These are phyloP conservation scores for Diogma glabrata DNA, from an alignment of 2,888 invertebrate species.

Conservation along the genomic window DNA sequence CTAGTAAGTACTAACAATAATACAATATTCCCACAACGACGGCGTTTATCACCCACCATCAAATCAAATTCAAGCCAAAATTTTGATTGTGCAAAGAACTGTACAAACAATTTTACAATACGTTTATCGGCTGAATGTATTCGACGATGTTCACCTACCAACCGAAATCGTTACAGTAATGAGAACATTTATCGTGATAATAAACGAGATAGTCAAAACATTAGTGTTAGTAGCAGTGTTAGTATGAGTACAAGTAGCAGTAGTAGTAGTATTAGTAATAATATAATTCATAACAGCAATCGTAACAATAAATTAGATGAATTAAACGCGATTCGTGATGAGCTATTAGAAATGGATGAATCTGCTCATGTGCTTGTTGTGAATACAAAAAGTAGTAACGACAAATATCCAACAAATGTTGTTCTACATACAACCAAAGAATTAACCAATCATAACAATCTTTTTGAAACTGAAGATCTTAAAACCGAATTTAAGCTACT, in stretches of 20 bases:
- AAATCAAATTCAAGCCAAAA: too few relatives aligned
- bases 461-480: conserved; percentile 4
- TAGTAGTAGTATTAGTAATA: not conserved
- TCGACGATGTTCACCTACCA: conserved; percentile 26
- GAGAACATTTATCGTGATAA: conserved; percentile 3
- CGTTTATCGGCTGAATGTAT: conserved; percentile 32
- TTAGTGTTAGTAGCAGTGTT: conserved; percentile 8
- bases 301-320: conserved; percentile 3
- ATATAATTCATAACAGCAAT: not conserved
- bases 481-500: conserved; percentile 7
- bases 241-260: conserved; percentile 6
- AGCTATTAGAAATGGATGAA: conserved; percentile 36
- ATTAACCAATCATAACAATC: conserved; percentile 22
- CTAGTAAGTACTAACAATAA: conserved; percentile 31
- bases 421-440: conserved; percentile 26
- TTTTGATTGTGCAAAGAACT: conserved; percentile 22
- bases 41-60: too few relatives aligned
- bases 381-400: not conserved
- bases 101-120: conserved; percentile 35
- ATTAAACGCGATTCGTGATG: conserved; percentile 19
- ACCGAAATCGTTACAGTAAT: not conserved
- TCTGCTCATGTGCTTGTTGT: conserved; percentile 28
- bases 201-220: conserved; percentile 3
- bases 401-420: conserved; percentile 6
- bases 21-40: not conserved